These are phyloP conservation scores for Alitta virens DNA, from an alignment of 2,888 invertebrate genomes.

Conservation along the genomic window DNA sequence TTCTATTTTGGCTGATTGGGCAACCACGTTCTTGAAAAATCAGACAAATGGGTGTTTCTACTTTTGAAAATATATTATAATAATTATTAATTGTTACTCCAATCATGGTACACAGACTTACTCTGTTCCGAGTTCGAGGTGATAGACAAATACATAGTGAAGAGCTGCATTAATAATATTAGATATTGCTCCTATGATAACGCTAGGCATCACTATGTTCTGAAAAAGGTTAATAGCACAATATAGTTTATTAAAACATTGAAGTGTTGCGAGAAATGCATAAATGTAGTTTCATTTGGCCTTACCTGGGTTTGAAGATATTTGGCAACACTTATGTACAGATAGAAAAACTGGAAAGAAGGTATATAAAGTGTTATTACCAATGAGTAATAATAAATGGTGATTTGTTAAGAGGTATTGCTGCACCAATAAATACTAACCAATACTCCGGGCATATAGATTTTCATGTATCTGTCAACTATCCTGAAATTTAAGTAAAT, in stretches of 20 bases:
- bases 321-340: constrained; percentile 6
- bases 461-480: constrained; percentile 4
- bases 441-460: constrained; percentile 6
- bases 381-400: too few species aligned
- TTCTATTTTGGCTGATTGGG: too few species aligned
- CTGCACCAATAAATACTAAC: constrained; percentile 6
- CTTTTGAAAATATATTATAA: too few species aligned
- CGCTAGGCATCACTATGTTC: constrained; percentile 4
- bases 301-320: constrained; percentile 11
- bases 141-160: constrained; percentile 10
- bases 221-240: too few species aligned
- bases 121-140: background rate
- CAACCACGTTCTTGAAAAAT: too few species aligned
- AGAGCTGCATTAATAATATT: constrained; percentile 9
- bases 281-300: too few species aligned
- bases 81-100: too few species aligned
- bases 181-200: constrained; percentile 7
- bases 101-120: constrained; percentile 1
- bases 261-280: too few species aligned
- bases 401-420: too few species aligned
- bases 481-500: background rate
- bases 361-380: background rate
- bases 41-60: too few species aligned
- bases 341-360: constrained; percentile 8
- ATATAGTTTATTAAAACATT: too few species aligned